Base-by-base conservation (phyloP, 2,888 invertebrate species). In the Alcis repandata region DNA sequence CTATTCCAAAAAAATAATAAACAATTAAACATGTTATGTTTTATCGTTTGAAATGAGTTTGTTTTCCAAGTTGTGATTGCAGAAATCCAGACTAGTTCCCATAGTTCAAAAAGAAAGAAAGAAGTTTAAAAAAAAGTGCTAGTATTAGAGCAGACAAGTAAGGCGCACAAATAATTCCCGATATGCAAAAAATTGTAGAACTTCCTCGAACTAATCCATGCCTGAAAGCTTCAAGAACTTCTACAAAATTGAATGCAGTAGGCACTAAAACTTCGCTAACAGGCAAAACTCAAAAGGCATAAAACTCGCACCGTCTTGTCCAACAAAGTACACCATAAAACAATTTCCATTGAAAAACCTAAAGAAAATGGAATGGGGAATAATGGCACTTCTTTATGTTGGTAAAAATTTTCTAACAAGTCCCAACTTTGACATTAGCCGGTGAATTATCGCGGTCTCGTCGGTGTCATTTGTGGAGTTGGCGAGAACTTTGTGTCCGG, bases 401-500 rank as follows among this genome's bases (percentile, higher is more conserved):
- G 83, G 82, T 86, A 87, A 89, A 89, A 90, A 87, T 87, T 73
- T 87, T 87, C 86, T 78, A 88, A 88, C 86, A 90, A 90, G 79
- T 87, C 81, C 85, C 83, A 91, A 91, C 89, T 91, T 90, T 87
- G 87, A 88, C 91, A 90, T 90, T 90, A 90, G 88, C 85, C 81
- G 80, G 89, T 91, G 88, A 92, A 90, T 91, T 91, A 92, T 91
- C 86, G 86, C 85, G 84, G 91, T 89, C 91, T 89, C 90, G 68
- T 85, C 76, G 89, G 91, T 88, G 90, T 91, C 92, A 90, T 91
- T 92, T 90, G 89, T 85, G 86, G 91, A 90, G 86, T 91, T 89
- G 77, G 74, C 79, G 77, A 72, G 77, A 79, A 85, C 87, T 84
- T 87, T 84, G 75, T 80, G 82, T 79, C 77, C 83, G 79, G 74